Evolutionary conservation across 2,888 invertebrate genomes (phyloP), one percentile per base, ranked within the genome.

Genomic region (Mimachlamys varia): DNA sequence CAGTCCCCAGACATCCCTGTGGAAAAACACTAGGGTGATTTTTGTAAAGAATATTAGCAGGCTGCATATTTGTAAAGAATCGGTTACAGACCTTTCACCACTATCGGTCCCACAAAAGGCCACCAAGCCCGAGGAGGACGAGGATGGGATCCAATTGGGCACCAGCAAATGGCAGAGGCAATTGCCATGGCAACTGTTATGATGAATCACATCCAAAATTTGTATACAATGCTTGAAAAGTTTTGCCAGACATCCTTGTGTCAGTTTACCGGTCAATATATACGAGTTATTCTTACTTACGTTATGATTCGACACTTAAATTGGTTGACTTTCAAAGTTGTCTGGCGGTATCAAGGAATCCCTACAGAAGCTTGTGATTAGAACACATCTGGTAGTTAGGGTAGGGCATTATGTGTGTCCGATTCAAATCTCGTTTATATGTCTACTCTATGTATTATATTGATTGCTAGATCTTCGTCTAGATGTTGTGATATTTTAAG

Each of bases 31-130:
- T 76, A 10, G 0, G 76, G 33, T 76, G 27, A 76, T 76, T 76
- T 27, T 5, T 27, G 27, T 33, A 76, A 76, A 76, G 76, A 76
- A 76, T 33, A 76, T 76, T 76, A 76, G 33, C 27, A 27, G 12
- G 76, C 76, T 76, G 76, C 76, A 76, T 76, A 76, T 76, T 76
- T 76, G 76, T 76, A 76, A 76, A 33, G 76, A 76, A 76, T 76
- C 33, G 27, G 76, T 76, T 33, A 76, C 33, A 76, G 76, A 76
- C 76, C 76, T 76, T 76, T 76, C 76, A 76, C 76, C 12, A 33
- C 76, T 33, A 76, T 33, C 3, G 2, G 76, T 76, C 33, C 76
- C 76, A 76, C 76, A 76, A 76, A 76, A 33, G 58, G 76, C 33
- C 33, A 76, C 76, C 76, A 76, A 33, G 33, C 76, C n/a, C n/a